Base-by-base conservation (phyloP, 92 coral and sea anemone species). In the Pocillopora grandis region DNA sequence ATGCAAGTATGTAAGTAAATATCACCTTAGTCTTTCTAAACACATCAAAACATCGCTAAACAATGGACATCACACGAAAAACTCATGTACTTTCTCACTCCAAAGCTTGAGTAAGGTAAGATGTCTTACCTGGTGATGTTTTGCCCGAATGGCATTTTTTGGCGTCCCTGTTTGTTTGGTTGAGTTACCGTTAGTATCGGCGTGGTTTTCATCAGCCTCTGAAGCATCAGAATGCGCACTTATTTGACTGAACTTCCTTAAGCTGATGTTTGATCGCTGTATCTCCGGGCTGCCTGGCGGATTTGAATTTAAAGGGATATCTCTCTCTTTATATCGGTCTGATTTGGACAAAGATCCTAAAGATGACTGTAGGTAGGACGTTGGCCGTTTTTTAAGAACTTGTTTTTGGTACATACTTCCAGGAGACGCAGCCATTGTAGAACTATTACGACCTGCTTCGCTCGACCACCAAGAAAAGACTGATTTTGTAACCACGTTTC, bases 161-260 rank as follows among this genome's bases (percentile, higher is more conserved):
- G 80, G 63, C 37, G 74, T 62, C 13, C 36, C 80, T 27, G 37
- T 21, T 48, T 16, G 37, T 55, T 70, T 70, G 3, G 0, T 49
- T 6, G 57, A 56, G 42, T 64, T 62, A 20, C 80, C 49, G 62
- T 83, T 83, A 10, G 61, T 66, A 16, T 72, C 78, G 1, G 13
- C 23, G 3, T 42, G 55, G 10, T 8, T 2, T 23, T 83, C 73
- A 56, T 3, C 72, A 17, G 80, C 57, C 19, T 37, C 86, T 9
- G 86, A 83, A 33, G n/a, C 18, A 27, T 83, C 80, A 62, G 86
- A 83, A 74, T 76, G 17, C 61, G 75, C 27, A 27, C 72, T 59
- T 21, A 82, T 82, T 74, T 72, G 80, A 82, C 86, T 82, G 31
- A 82, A 82, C 66, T 82, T 82, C 63, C 86, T 73, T 61, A 82